phyloP scores from a whole-genome alignment of 2,888 invertebrate species.

The Therioaphis trifolii region DNA sequence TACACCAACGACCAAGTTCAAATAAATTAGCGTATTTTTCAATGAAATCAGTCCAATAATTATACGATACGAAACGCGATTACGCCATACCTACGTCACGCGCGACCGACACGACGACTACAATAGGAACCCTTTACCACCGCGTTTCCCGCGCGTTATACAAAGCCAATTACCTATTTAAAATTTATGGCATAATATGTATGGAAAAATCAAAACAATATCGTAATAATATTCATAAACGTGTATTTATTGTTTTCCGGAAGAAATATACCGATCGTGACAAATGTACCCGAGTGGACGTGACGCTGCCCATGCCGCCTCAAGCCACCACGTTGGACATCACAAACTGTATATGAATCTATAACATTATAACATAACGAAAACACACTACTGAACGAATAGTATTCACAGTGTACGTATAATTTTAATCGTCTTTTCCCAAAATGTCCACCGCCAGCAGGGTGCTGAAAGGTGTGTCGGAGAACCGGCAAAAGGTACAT shows the following conservation, averaged over 20 bases:
- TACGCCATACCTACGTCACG: background rate
- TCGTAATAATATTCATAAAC: background rate
- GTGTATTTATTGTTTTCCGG: background rate
- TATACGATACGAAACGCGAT: background rate
- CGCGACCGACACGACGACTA: background rate
- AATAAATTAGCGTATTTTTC: no score
- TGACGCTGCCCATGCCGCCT: slow-evolving; percentile 47
- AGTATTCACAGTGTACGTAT: background rate
- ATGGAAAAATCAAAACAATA: background rate
- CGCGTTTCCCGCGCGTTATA: no score
- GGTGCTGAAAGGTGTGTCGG: background rate
- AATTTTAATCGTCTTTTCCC: background rate
- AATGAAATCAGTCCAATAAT: no score
- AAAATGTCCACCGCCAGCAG: background rate
- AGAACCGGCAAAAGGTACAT: background rate
- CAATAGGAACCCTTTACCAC: background rate
- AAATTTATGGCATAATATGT: no score
- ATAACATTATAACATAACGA: background rate
- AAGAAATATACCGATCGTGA: slow-evolving; percentile 36
- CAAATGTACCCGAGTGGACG: slow-evolving; percentile 54
- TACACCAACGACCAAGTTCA: no score
- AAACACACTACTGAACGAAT: background rate
- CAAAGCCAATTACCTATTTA: no score
- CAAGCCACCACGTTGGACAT: slow-evolving; percentile 47
- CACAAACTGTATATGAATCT: slow-evolving; percentile 44